Evolutionary conservation across 1,140 invertebrate genomes (phyloP).

Genomic region (Scaptodrosophila lebanonensis): DNA sequence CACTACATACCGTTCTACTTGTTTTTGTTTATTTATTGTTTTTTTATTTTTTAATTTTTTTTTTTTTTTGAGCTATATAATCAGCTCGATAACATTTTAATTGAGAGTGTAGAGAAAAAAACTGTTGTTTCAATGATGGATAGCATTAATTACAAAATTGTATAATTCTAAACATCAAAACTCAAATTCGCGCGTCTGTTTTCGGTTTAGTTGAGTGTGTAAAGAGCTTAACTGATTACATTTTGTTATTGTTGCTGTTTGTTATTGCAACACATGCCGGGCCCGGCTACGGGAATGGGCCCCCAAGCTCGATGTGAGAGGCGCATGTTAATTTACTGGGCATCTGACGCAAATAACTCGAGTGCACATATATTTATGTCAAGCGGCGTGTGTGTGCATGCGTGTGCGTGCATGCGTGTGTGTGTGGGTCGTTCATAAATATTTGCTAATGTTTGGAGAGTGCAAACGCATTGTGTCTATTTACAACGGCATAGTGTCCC

Average conservation of each 20-base stretch:
- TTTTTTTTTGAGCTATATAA: no score
- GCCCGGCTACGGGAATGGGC: no score
- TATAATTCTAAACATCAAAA: no score
- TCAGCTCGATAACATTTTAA: no score
- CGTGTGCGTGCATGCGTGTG: constrained; percentile 9
- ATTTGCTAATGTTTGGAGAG: constrained; percentile 60
- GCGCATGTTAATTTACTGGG: constrained; percentile 49
- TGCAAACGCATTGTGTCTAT: constrained; percentile 7
- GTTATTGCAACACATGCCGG: constrained; percentile 22
- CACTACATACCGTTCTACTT: no score
- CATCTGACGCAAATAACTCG: constrained; percentile 44
- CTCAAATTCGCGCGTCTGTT: constrained; percentile 5
- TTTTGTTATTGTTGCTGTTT: constrained; percentile 20
- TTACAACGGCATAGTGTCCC: constrained; percentile 34
- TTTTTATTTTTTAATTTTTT: no score
- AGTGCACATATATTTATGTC: constrained; percentile 28
- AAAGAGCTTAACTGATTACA: constrained; percentile 4
- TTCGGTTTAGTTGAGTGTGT: neutral
- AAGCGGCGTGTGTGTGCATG: constrained; percentile 12
- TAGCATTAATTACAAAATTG: no score
- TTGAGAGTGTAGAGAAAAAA: no score
- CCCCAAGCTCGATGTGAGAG: no score
- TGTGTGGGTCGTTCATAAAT: constrained; percentile 62
- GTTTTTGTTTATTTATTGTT: no score
- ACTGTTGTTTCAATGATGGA: no score